A percentile compares a stretch with the other conserved stretches of the same genome.
phyloP scores from a whole-genome alignment of 2,113 vertebrate species.

The Numenius arquata region DNA sequence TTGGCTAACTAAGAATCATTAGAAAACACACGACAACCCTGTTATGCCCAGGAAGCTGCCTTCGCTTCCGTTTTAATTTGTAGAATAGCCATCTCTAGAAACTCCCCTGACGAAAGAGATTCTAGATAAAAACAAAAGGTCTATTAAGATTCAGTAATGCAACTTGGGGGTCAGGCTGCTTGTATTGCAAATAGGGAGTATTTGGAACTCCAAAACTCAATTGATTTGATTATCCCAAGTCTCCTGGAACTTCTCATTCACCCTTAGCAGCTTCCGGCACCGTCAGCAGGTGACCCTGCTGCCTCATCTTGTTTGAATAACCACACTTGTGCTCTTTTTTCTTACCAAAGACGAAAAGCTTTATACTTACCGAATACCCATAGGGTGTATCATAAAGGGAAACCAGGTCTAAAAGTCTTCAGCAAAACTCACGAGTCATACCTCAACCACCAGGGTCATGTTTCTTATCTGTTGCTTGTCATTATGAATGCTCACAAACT shows the following conservation, averaged over 20 bases:
- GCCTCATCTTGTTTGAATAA: not conserved
- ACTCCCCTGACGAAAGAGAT: not conserved
- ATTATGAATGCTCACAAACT: not conserved
- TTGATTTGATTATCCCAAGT: not conserved
- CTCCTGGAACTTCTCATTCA: not conserved
- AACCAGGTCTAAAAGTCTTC: not conserved
- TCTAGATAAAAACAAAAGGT: not conserved
- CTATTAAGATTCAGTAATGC: not conserved
- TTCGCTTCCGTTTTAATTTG: not conserved
- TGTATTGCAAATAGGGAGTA: not conserved
- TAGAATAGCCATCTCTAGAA: not conserved
- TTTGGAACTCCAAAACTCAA: not conserved
- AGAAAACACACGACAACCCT: not conserved
- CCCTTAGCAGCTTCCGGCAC: not conserved
- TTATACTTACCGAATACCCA: not conserved
- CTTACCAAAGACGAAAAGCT: not conserved
- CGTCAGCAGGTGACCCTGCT: not conserved
- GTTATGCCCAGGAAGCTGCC: not conserved
- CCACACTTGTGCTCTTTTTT: not conserved
- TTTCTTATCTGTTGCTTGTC: not conserved
- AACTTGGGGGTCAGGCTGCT: not conserved
- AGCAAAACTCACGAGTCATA: not conserved
- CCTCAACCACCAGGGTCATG: accelerated
- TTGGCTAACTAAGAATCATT: not conserved
- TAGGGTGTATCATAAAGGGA: not conserved